Percentiles rank a stretch among this genome's conserved stretches.
These are phyloP conservation scores for Psilopogon haemacephalus DNA, from an alignment of 2,113 vertebrate species.

Conservation along the genomic window DNA sequence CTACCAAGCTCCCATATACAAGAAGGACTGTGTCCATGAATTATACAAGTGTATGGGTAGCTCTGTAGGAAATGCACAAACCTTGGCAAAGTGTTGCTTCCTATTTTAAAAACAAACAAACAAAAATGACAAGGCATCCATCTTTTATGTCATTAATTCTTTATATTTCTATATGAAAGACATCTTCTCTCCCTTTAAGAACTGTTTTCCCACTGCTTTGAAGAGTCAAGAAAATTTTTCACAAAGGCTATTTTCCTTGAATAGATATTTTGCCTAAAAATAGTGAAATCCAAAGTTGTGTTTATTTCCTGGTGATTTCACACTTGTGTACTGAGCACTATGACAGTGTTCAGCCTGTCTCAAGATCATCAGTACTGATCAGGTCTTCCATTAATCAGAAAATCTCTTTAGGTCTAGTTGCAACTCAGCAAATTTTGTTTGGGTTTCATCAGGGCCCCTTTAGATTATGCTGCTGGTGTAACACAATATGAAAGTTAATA, in stretches of 20 bases:
- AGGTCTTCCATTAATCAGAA: background rate
- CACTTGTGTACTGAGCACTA: background rate
- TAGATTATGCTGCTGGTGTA: background rate
- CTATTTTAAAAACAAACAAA: background rate
- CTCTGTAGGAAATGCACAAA: background rate
- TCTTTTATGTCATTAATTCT: background rate
- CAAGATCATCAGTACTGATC: background rate
- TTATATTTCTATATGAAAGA: background rate
- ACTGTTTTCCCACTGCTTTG: background rate
- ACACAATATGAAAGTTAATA: background rate
- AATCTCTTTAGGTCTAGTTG: background rate
- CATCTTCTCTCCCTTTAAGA: background rate
- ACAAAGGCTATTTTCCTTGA: background rate
- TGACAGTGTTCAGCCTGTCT: background rate
- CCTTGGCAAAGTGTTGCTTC: background rate
- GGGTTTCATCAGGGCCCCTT: background rate
- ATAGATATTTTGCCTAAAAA: background rate
- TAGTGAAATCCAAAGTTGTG: background rate
- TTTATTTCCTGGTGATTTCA: background rate
- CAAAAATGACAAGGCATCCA: background rate
- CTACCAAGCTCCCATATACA: background rate
- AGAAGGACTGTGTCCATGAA: background rate
- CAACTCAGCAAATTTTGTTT: background rate
- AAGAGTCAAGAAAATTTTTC: background rate
- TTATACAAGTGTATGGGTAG: fast-evolving